These are phyloP conservation scores for Trachelipus rathkii DNA, from an alignment of 1,140 invertebrate genomes.

Conservation along the genomic window DNA sequence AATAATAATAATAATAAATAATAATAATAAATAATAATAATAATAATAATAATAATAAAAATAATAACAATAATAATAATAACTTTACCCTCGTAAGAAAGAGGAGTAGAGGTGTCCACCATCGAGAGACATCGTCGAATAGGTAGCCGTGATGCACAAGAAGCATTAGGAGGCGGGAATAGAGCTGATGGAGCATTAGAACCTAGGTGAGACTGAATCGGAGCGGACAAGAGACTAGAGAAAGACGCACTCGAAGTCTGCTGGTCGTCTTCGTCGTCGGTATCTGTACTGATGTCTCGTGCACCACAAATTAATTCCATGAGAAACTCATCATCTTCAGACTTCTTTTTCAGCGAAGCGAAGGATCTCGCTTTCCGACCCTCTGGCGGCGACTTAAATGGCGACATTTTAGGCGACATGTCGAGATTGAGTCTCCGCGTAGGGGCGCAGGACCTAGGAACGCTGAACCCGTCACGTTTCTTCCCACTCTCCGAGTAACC, in stretches of 20 bases:
- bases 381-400: neutral
- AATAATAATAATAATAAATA: no score
- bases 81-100: slow-evolving; percentile 51
- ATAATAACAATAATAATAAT: no score
- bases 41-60: no score
- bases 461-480: slow-evolving; percentile 42
- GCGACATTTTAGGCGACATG: neutral
- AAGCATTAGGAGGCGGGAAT: neutral
- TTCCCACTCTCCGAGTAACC: slow-evolving; percentile 53
- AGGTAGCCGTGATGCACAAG: neutral
- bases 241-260: neutral
- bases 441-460: neutral
- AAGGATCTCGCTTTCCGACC: neutral
- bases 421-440: neutral
- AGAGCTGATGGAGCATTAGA: neutral
- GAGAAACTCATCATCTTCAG: slow-evolving; percentile 54
- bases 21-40: neutral
- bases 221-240: neutral
- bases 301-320: slow-evolving; percentile 54
- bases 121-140: slow-evolving; percentile 6
- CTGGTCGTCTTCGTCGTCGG: neutral
- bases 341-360: neutral
- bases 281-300: neutral
- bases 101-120: neutral
- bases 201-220: neutral